Base-by-base conservation (phyloP, 2,888 invertebrate species). In the Coelopa pilipes region DNA sequence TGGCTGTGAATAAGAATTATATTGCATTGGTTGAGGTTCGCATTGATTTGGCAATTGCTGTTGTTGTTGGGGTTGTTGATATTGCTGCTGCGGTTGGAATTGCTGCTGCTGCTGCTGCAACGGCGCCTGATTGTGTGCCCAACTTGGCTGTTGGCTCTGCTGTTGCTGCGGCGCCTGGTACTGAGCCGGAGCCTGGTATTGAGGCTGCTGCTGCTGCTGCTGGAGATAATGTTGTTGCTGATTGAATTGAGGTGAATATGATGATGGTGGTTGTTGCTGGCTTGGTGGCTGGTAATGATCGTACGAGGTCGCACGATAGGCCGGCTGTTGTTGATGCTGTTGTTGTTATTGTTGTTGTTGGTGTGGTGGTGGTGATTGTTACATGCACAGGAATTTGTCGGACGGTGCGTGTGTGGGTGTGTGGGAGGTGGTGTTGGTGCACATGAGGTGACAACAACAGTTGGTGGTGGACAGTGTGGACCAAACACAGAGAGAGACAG, bases 1-100 rank as follows among this genome's bases (percentile, higher is more conserved):
- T 65, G 84, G 87, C 86, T 86, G 86, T 82, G 86, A 86, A 86
- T 86, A 85, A 86, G 85, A 86, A 86, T 86, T 86, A 81, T 85
- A 86, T 82, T 83, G 85, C 82, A 84, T 85, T 80, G 82, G 81
- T 76, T 79, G 83, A 71, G 83, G 78, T 80, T 81, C 81, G 77
- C 78, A 78, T 81, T 78, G 81, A 74, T 80, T 82, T 72, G 74
- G 81, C 76, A 79, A 78, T 70, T 72, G 74, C 75, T 78, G 81
- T 73, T 78, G 80, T 73, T 79, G 79, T 75, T 79, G 82, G 70
- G 81, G 81, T 68, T 45, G 66, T 68, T 73, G 74, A 53, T 75
- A 62, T 63, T 72, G 76, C 13, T 70, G 70, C 15, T 65, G 66
- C 59, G 24, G 46, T 70, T 72, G 73, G 63, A 72, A 70, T 13